Evolutionary conservation across 2,888 invertebrate genomes (phyloP).

Genomic region (Agrochola macilenta): DNA sequence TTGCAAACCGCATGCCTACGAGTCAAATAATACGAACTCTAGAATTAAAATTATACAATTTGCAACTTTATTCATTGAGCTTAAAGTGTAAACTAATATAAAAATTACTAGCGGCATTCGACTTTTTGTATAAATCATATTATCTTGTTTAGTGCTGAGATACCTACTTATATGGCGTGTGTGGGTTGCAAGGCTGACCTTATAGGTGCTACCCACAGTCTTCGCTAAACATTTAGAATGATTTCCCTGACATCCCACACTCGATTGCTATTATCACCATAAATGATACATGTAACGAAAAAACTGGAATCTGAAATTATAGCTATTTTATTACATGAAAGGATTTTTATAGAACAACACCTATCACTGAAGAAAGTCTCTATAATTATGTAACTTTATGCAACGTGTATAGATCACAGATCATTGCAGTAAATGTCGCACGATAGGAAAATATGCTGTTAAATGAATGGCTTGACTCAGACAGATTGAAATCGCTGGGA

Average conservation of each 20-base stretch:
- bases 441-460: constrained; percentile 21
- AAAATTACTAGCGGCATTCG: constrained; percentile 59
- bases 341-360: background rate
- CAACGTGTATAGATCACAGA: constrained; percentile 6
- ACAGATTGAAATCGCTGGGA: constrained; percentile 15
- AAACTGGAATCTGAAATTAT: constrained; percentile 38
- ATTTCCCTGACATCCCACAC: constrained; percentile 87
- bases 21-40: constrained; percentile 64
- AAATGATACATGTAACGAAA: constrained; percentile 72
- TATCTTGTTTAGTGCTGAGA: constrained; percentile 82
- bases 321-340: constrained; percentile 11
- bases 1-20: constrained; percentile 80
- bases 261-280: constrained; percentile 81
- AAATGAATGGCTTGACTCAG: constrained; percentile 9
- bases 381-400: background rate
- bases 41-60: constrained; percentile 37
- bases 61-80: constrained; percentile 22
- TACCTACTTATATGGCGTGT: constrained; percentile 85
- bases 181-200: constrained; percentile 90
- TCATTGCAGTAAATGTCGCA: constrained; percentile 17
- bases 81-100: constrained; percentile 66
- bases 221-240: constrained; percentile 85
- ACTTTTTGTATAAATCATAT: constrained; percentile 59
- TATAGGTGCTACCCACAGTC: constrained; percentile 88
- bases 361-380: constrained; percentile 2